Conservation (phyloP, 2,888 invertebrate genomes). For the Augochlorella aurata region DNA sequence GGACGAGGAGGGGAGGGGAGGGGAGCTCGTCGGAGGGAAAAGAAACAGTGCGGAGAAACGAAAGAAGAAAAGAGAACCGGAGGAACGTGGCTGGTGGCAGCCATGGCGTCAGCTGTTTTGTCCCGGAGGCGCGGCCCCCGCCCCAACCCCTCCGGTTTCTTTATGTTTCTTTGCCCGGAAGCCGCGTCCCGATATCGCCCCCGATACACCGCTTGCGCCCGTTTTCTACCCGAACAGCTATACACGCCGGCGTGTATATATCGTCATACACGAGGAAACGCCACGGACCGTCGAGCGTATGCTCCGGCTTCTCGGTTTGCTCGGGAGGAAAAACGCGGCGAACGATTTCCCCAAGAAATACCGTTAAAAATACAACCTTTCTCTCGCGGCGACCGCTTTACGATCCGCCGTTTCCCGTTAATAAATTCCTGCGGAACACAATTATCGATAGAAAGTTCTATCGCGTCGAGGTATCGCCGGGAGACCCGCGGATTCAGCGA, state of each 20-base stretch:
- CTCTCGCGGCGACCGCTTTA: background rate
- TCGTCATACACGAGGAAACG: conserved; percentile 4
- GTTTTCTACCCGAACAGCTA: conserved; percentile 42
- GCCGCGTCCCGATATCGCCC: conserved; percentile 69
- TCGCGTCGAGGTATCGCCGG: background rate
- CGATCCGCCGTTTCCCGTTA: conserved; percentile 19
- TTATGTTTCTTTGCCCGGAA: conserved; percentile 74
- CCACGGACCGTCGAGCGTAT: conserved; percentile 13
- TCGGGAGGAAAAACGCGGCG: conserved; percentile 8
- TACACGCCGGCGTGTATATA: conserved; percentile 16
- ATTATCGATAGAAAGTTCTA: conserved; percentile 15
- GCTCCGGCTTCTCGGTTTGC: background rate
- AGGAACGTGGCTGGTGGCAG: conserved; percentile 71
- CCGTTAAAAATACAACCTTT: background rate
- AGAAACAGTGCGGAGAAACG: conserved; percentile 45
- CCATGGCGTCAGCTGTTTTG: conserved; percentile 80
- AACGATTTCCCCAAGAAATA: conserved; percentile 30
- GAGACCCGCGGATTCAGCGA: background rate
- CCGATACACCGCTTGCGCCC: conserved; percentile 57
- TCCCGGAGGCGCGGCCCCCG: conserved; percentile 71
- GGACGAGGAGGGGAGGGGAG: conserved; percentile 52
- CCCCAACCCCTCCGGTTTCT: conserved; percentile 65
- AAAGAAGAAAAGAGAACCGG: conserved; percentile 55
- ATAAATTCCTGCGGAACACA: conserved; percentile 22
- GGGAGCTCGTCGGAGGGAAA: conserved; percentile 38